Evolutionary conservation across 1,140 invertebrate species (phyloP).

Genomic region (Grapholita molesta): DNA sequence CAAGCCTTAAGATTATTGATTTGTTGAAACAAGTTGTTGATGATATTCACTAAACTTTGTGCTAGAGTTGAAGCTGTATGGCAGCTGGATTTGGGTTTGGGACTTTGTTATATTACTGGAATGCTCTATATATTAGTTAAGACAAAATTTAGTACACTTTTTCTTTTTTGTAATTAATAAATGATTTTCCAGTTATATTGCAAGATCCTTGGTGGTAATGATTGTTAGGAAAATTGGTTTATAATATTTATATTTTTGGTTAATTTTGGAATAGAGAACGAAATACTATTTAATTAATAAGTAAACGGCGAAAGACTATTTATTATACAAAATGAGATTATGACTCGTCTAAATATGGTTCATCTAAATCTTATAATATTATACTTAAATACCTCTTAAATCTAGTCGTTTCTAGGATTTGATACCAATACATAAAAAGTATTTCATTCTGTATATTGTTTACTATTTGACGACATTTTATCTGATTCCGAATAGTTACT

Average conservation of each 20-base stretch:
- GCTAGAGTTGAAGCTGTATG: neutral
- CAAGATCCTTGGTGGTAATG: neutral
- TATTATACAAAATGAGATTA: neutral
- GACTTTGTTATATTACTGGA: neutral
- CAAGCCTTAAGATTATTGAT: no score
- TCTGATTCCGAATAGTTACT: neutral
- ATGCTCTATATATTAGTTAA: no score
- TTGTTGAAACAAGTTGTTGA: no score
- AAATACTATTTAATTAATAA: neutral
- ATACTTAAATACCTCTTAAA: neutral
- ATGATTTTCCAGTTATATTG: neutral
- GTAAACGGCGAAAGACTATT: neutral
- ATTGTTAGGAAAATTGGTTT: neutral
- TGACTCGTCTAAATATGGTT: neutral
- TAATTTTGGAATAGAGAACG: neutral
- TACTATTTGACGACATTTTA: neutral
- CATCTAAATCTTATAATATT: neutral
- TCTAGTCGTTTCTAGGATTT: neutral
- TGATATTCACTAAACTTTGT: neutral
- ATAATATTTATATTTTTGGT: neutral
- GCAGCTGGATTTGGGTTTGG: neutral
- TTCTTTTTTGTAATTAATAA: neutral
- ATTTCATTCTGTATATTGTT: neutral
- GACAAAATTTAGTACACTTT: neutral
- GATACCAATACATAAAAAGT: neutral